Evolutionary conservation across 2,113 vertebrate species (phyloP).

Genomic region (Lepus americanus): DNA sequence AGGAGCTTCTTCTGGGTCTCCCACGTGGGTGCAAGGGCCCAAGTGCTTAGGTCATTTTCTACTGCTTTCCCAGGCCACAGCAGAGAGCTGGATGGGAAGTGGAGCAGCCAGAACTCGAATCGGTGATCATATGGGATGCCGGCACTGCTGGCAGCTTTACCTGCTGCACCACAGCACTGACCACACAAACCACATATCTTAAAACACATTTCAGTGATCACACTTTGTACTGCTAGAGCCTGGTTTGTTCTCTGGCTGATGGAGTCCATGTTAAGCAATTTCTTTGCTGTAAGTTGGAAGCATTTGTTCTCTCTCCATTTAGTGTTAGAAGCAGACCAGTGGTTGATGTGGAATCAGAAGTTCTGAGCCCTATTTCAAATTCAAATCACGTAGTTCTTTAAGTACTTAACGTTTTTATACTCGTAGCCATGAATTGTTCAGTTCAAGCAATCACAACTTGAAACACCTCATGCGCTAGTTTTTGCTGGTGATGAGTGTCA

Average conservation of each 20-base stretch:
- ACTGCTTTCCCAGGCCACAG: no score
- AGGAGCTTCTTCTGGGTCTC: no score
- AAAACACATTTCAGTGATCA: background rate
- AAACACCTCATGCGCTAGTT: background rate
- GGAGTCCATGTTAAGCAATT: background rate
- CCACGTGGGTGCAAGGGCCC: no score
- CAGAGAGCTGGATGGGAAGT: no score
- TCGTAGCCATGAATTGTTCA: conserved; percentile 24
- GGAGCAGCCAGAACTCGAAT: no score
- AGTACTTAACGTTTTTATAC: conserved; percentile 67
- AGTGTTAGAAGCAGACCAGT: conserved; percentile 23
- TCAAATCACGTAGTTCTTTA: conserved; percentile 61
- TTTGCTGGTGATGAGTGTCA: conserved; percentile 51
- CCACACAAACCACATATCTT: background rate
- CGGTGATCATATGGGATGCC: no score
- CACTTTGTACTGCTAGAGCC: background rate
- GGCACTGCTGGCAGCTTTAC: no score
- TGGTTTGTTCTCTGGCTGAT: background rate
- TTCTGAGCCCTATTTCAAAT: conserved; percentile 64
- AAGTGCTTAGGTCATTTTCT: no score
- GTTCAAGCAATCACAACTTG: background rate
- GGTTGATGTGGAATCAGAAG: conserved; percentile 37
- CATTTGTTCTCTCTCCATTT: conserved; percentile 7
- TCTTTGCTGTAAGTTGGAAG: conserved; percentile 35
- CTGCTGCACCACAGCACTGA: no score